Percentiles rank a stretch among this genome's conserved stretches.
phyloP scores from a whole-genome alignment of 2,888 invertebrate genomes.

The Netelia fuscicornis region DNA sequence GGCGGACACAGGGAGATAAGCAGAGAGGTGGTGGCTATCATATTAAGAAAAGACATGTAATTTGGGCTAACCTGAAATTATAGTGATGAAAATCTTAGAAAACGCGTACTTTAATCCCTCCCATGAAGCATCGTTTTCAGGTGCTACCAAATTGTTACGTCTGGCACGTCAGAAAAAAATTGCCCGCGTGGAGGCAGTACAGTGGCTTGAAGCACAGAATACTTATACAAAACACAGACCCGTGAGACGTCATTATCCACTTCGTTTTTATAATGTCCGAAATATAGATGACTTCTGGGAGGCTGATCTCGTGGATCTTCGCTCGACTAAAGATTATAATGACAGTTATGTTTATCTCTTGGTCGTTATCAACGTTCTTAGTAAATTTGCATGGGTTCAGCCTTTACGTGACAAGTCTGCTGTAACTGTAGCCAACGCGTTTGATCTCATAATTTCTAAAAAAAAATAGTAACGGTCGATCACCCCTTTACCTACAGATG shows the following conservation, averaged over 20 bases:
- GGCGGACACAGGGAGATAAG: not conserved
- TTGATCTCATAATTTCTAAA: slow-evolving; percentile 66
- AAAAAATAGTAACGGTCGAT: slow-evolving; percentile 30
- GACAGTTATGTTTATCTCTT: slow-evolving; percentile 66
- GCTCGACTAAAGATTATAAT: slow-evolving; percentile 15
- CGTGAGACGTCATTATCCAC: slow-evolving; percentile 33
- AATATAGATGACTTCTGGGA: slow-evolving; percentile 67
- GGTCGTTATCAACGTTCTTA: slow-evolving; percentile 70
- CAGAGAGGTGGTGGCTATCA: slow-evolving; percentile 14
- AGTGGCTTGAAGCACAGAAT: slow-evolving; percentile 41
- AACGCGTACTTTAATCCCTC: too few relatives aligned
- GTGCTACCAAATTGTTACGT: too few relatives aligned
- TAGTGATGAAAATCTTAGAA: too few relatives aligned
- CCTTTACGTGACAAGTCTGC: slow-evolving; percentile 70
- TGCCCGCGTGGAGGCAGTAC: too few relatives aligned
- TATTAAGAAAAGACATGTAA: slow-evolving; percentile 21
- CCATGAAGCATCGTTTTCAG: too few relatives aligned
- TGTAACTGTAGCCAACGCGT: slow-evolving; percentile 62
- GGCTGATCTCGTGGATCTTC: slow-evolving; percentile 61
- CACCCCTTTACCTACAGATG: slow-evolving; percentile 66
- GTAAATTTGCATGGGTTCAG: slow-evolving; percentile 71
- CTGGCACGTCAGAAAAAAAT: too few relatives aligned
- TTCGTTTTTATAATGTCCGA: slow-evolving; percentile 43
- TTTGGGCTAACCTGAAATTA: slow-evolving; percentile 25
- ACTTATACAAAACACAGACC: slow-evolving; percentile 63